Evolutionary conservation across 1,140 invertebrate genomes (phyloP).

Genomic region (Drosophila truncata): DNA sequence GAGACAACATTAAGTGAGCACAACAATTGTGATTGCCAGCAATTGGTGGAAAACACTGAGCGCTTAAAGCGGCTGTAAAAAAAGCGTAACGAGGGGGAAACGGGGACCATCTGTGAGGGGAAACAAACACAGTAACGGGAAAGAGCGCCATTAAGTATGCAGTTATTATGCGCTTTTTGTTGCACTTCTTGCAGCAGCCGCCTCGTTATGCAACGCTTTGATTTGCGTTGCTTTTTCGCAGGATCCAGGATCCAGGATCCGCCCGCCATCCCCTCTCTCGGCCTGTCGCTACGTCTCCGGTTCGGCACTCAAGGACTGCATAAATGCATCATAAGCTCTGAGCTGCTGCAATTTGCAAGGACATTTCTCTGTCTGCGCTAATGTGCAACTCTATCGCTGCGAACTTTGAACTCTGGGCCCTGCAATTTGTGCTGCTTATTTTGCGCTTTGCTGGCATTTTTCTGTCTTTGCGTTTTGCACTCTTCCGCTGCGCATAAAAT

Average conservation of each 20-base stretch:
- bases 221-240: conserved; percentile 51
- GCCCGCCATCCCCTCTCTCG: background rate
- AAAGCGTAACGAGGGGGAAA: conserved; percentile 1
- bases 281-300: background rate
- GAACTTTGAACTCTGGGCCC: conserved; percentile 69
- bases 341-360: conserved; percentile 65
- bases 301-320: conserved; percentile 68
- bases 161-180: conserved; percentile 82
- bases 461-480: conserved; percentile 64
- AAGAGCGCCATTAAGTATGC: conserved; percentile 74
- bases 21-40: conserved; percentile 43
- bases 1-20: conserved; percentile 56
- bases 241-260: conserved; percentile 21
- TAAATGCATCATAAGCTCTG: conserved; percentile 80
- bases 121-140: conserved; percentile 35
- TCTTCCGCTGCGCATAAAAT: conserved; percentile 71
- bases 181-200: conserved; percentile 73
- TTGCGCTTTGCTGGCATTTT: conserved; percentile 76
- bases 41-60: conserved; percentile 43
- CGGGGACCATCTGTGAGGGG: background rate
- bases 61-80: conserved; percentile 20
- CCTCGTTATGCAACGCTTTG: conserved; percentile 69
- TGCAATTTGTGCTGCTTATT: conserved; percentile 78
- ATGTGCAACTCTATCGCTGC: conserved; percentile 65
- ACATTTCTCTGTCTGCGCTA: conserved; percentile 75